Evolutionary conservation across 2,888 invertebrate species (phyloP).

Genomic region (Troglohyphantes excavatus): DNA sequence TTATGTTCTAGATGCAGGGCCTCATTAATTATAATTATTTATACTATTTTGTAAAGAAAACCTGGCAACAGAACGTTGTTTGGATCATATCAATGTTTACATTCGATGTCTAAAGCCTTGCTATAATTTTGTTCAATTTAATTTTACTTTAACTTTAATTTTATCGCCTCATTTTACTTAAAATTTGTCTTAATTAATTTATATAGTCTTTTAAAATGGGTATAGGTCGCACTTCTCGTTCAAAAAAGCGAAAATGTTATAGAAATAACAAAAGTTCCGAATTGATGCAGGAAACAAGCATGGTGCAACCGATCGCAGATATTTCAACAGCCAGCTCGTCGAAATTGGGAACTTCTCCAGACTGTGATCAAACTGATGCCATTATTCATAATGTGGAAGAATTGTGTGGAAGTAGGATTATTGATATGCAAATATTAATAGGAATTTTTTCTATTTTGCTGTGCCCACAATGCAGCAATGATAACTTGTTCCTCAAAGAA

Average conservation of each 20-base stretch:
- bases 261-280: too few relatives aligned
- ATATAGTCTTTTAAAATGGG: too few relatives aligned
- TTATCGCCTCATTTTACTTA: neutral
- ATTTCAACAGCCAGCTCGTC: too few relatives aligned
- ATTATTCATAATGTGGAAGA: neutral
- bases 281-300: too few relatives aligned
- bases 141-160: neutral
- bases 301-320: too few relatives aligned
- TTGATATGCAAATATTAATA: neutral
- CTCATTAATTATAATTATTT: neutral
- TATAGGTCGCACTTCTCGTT: too few relatives aligned
- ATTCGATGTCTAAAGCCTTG: too few relatives aligned
- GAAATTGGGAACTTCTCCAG: neutral
- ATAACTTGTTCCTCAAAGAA: neutral
- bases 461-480: neutral
- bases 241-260: too few relatives aligned
- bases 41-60: too few relatives aligned
- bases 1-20: neutral
- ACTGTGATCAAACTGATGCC: neutral
- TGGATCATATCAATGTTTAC: too few relatives aligned
- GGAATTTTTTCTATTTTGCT: conserved; percentile 4
- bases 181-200: neutral
- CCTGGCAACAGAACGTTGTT: too few relatives aligned
- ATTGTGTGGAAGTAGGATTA: neutral
- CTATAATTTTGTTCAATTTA: neutral